Evolutionary conservation across 1,140 invertebrate species (phyloP).

Genomic region (Heliconius melpomene): DNA sequence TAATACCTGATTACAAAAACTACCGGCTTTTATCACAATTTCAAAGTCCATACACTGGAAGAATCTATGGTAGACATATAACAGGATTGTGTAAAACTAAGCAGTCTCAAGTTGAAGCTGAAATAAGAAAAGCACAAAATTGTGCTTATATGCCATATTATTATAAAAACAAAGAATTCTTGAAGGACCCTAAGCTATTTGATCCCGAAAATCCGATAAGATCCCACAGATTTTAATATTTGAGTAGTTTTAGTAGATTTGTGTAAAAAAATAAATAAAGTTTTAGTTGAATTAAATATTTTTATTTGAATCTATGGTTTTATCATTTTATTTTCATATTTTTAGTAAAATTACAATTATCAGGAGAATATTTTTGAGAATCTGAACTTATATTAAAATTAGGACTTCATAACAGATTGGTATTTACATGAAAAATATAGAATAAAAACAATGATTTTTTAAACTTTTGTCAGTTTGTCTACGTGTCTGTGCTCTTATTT

Average conservation of each 20-base stretch:
- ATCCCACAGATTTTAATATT: conserved; percentile 87
- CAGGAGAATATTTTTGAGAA: too few species aligned
- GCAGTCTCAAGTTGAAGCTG: conserved; percentile 86
- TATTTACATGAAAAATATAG: too few species aligned
- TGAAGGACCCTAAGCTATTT: conserved; percentile 93
- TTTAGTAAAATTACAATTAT: background rate
- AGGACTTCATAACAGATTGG: too few species aligned
- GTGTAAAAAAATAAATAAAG: background rate
- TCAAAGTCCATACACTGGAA: conserved; percentile 95
- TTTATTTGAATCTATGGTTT: background rate
- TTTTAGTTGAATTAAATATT: background rate
- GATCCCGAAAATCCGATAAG: conserved; percentile 91
- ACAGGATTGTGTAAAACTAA: conserved; percentile 92
- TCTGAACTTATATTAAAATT: too few species aligned
- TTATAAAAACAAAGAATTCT: conserved; percentile 88
- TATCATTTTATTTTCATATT: too few species aligned
- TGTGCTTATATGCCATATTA: conserved; percentile 90
- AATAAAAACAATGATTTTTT: too few species aligned
- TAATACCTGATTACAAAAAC: conserved; percentile 96
- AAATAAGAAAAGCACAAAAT: conserved; percentile 87
- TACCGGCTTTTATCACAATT: conserved; percentile 95
- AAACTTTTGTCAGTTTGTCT: too few species aligned
- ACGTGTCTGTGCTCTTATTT: too few species aligned
- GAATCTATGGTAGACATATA: conserved; percentile 94
- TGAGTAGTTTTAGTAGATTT: conserved; percentile 19